Percentiles rank a stretch among this genome's conserved stretches.
Conservation (phyloP, 2,113 vertebrate genomes). For the Aramus guarauna region DNA sequence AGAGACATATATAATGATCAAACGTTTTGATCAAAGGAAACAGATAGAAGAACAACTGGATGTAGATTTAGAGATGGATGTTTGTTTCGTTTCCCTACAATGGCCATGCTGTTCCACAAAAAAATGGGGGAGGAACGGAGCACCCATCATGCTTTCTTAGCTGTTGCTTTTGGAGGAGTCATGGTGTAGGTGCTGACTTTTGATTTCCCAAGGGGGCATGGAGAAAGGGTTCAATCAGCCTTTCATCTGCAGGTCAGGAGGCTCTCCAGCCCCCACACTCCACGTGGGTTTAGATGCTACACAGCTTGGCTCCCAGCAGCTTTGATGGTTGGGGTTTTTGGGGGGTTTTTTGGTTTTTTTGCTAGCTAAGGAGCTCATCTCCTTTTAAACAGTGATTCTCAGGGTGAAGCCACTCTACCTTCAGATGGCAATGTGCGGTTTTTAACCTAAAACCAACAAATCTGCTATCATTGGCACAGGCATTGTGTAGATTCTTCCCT, state of each 20-base stretch:
- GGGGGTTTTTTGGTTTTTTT: background rate
- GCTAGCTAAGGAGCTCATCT: background rate
- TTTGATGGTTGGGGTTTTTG: background rate
- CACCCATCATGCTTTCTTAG: background rate
- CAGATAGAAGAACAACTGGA: background rate
- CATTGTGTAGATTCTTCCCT: background rate
- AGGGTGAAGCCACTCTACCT: background rate
- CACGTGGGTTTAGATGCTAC: background rate
- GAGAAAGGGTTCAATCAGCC: background rate
- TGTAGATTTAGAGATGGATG: background rate
- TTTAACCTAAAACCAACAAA: background rate
- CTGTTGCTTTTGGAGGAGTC: background rate
- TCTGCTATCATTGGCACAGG: background rate
- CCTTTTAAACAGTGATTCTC: background rate
- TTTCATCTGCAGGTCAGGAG: constrained; percentile 25
- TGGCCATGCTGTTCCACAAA: background rate
- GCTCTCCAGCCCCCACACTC: background rate
- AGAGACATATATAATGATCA: background rate
- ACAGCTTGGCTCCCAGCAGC: background rate
- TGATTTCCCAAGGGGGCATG: background rate
- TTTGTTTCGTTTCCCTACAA: background rate
- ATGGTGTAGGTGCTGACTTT: background rate
- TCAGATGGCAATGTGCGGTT: background rate
- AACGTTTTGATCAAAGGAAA: background rate
- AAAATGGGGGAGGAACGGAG: background rate